A percentile compares a stretch with the other conserved stretches of the same genome.
These are phyloP conservation scores for Aptenodytes patagonicus DNA, from an alignment of 2,113 vertebrate genomes.

Conservation along the genomic window DNA sequence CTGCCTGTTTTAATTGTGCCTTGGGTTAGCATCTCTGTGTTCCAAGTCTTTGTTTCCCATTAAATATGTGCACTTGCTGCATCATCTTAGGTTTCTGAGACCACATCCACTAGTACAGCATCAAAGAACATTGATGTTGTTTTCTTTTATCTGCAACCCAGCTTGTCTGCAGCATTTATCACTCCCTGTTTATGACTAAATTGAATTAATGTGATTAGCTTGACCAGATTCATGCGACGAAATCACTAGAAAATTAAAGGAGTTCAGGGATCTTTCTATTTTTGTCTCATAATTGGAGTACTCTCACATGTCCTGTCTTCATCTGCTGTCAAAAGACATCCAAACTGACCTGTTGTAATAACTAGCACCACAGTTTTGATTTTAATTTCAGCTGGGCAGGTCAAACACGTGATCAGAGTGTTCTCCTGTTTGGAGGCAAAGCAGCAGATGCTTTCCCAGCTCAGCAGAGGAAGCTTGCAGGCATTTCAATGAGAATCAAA, in stretches of 20 bases:
- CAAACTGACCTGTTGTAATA: not conserved
- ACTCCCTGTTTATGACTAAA: conserved; percentile 2
- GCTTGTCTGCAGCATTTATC: not conserved
- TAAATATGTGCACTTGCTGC: not conserved
- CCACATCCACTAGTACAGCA: conserved; percentile 22
- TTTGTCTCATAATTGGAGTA: not conserved
- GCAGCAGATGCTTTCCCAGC: not conserved
- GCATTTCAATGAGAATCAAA: not conserved
- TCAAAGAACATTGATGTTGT: not conserved
- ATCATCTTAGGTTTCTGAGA: not conserved
- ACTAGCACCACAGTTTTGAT: not conserved
- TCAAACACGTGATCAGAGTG: not conserved
- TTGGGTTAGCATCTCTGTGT: not conserved
- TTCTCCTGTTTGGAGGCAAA: not conserved
- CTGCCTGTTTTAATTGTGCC: not conserved
- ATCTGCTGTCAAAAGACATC: not conserved
- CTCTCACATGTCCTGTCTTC: not conserved
- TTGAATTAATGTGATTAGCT: not conserved
- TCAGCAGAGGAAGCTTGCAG: not conserved
- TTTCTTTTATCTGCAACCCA: not conserved
- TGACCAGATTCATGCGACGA: not conserved
- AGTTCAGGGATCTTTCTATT: not conserved
- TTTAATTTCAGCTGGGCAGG: not conserved
- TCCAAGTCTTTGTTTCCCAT: not conserved
- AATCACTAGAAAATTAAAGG: not conserved